Base-by-base conservation (phyloP, 1,140 invertebrate genomes). In the Acyrthosiphon pisum region DNA sequence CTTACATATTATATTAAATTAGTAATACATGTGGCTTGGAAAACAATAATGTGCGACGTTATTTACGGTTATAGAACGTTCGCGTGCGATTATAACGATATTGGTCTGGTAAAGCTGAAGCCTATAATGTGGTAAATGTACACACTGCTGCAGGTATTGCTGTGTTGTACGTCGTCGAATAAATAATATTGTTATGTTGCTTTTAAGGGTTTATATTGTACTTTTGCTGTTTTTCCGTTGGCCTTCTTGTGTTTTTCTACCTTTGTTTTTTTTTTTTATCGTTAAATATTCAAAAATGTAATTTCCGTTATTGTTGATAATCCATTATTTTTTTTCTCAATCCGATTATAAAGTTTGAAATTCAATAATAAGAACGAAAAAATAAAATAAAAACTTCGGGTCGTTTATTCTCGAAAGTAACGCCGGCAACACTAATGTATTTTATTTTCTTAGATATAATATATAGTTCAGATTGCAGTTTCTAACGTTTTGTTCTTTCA, bases 271-370 rank as follows among this genome's bases (percentile, higher is more conserved):
- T 90, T 44, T 48, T 41, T 68, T 76, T 76, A 76, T 44, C 26
- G 37, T 90, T 60, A 89, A 89, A 89, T 89, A 56, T 90, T 68
- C 35, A 68, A 90, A 90, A 90, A 90, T 44, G 41, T 37, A 90
- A 90, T 90, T 90, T 68, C 56, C 89, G 89, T 68, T 60, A 60
- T 60, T 68, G 89, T 90, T 68, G 53, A 46, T 90, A 90, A 90
- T 90, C 89, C 89, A 90, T 90, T 90, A 68, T 90, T 90, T 68
- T 90, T 44, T 44, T 50, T 44, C 89, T 68, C 26, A 68, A 90
- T 68, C 23, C 56, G 56, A 60, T 90, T 90, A 90, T n/a, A 90
- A 90, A 90, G 89, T 90, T 90, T 60, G 23, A 68, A 90, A 90
- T 68, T 68, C 89, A 68, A 90, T 90, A 68, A 90, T 26, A 44